phyloP scores from a whole-genome alignment of 2,888 invertebrate species.

The Luffia ferchaultella region DNA sequence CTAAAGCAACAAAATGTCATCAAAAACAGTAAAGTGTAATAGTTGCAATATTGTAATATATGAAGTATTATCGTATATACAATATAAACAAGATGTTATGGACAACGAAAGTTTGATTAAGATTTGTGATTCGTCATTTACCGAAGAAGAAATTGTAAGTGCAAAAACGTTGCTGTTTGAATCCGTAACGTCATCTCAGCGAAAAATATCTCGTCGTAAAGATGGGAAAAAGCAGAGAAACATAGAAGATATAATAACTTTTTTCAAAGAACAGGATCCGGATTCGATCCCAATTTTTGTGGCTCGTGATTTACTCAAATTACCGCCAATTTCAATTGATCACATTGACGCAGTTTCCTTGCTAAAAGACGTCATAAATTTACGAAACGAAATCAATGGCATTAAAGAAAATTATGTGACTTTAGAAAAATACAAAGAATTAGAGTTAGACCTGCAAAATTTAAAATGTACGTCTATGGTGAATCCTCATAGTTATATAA shows the following conservation, averaged over 20 bases:
- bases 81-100: no score
- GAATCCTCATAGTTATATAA: no score
- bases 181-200: no score
- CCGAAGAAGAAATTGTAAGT: no score
- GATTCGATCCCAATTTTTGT: no score
- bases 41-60: no score
- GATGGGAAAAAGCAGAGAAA: conserved; percentile 2
- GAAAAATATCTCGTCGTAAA: conserved; percentile 1
- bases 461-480: neutral
- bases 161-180: no score
- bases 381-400: conserved; percentile 1
- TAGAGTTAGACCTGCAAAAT: neutral
- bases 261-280: conserved; percentile 3
- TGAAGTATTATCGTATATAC: no score
- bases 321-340: conserved; percentile 6
- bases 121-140: no score
- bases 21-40: no score
- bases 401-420: conserved; percentile 5
- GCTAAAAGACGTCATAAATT: conserved; percentile 4
- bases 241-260: conserved; percentile 3
- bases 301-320: conserved; percentile 2
- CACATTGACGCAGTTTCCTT: conserved; percentile 6
- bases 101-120: no score
- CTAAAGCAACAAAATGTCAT: no score
- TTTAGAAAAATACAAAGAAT: conserved; percentile 1